phyloP scores from a whole-genome alignment of 2,113 vertebrate species.

The Chaetodon trifascialis region DNA sequence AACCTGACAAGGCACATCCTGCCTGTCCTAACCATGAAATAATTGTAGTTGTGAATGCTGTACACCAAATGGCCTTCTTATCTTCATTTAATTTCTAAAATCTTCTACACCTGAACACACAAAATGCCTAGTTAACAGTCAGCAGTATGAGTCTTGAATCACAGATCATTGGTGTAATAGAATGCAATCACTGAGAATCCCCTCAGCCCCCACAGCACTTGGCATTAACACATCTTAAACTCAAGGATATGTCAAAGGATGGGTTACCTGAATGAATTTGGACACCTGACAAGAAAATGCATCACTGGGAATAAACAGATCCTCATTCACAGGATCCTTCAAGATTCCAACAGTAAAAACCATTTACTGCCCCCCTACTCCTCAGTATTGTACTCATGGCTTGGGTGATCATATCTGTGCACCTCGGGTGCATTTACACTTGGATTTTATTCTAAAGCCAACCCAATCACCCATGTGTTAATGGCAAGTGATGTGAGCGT shows the following conservation, averaged over 20 bases:
- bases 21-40: not conserved
- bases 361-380: not conserved
- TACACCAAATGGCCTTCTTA: slow-evolving; percentile 11
- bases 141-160: slow-evolving; percentile 30
- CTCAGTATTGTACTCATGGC: not conserved
- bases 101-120: slow-evolving; percentile 34
- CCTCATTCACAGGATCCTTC: not conserved
- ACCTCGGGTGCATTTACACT: not conserved
- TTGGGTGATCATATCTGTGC: slow-evolving; percentile 5
- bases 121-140: slow-evolving; percentile 27
- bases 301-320: not conserved
- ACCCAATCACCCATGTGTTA: not conserved
- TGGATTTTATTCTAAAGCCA: slow-evolving; percentile 17
- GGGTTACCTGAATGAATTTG: slow-evolving; percentile 11
- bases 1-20: slow-evolving; percentile 4
- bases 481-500: slow-evolving; percentile 30
- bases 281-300: not conserved
- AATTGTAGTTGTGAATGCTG: not conserved
- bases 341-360: not conserved
- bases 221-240: slow-evolving; percentile 35
- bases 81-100: slow-evolving; percentile 42
- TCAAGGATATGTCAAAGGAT: not conserved
- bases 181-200: slow-evolving; percentile 17
- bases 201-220: slow-evolving; percentile 24
- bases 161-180: slow-evolving; percentile 32